Base-by-base conservation (phyloP, 2,113 vertebrate genomes). In the Plecotus auritus region DNA sequence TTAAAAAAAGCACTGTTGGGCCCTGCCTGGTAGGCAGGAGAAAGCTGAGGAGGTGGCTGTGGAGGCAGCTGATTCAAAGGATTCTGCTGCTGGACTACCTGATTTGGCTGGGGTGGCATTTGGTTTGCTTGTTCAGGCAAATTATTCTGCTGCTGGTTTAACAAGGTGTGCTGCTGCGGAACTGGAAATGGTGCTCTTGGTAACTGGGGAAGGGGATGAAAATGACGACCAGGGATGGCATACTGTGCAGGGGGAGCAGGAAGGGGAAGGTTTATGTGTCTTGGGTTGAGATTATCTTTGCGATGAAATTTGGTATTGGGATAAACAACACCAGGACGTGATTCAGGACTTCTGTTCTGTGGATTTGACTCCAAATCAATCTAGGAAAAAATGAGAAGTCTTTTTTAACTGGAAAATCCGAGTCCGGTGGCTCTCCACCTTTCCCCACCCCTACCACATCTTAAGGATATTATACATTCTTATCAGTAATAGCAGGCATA, bases 181-280 rank as follows among this genome's bases (percentile, higher is more conserved):
- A 99, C 95, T 37, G 99, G 98, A 85, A 99, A 99, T 0, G 99
- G 99, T 47, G 99, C 99, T 95, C 99, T 98, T 20, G 99, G 98
- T 40, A 99, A 94, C 22, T 99, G 99, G 77, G 99, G 98, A 69
- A 99, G 98, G 23, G 99, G 99, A 74, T 98, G 99, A 95, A 98
- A 98, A 96, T 98, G 98, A 49, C 99, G 99, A 78, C 13, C 97
- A 93, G 98, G 94, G 97, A 99, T 97, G 97, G 99, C 84, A 16
- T 99, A 99, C 86, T 99, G 98, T 1, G 99, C 97, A 45, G 98
- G 99, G 45, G 99, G 99, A 0, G 99, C 98, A 26, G 99, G 99
- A 73, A 99, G 98, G 93, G 99, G 99, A 54, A 99, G 99, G 96
- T 98, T 99, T 93, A 99, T 98, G 87, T 99, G 98, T 98, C 99